Base-by-base conservation (phyloP, 2,797 vertebrate genomes). In the Pteronotus mesoamericanus region DNA sequence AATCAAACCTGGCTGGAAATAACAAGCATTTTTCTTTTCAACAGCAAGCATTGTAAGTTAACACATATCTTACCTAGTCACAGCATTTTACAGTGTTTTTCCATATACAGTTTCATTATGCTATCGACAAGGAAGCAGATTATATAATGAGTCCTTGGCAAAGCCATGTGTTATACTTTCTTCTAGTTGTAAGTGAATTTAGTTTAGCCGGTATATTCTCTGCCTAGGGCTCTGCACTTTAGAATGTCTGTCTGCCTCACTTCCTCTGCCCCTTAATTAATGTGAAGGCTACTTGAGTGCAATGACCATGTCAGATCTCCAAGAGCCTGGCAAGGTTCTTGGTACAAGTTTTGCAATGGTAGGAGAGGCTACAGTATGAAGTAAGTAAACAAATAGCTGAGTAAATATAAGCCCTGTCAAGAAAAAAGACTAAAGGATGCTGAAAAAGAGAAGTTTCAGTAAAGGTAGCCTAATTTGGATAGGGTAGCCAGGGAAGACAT, bases 1-100 rank as follows among this genome's bases (percentile, higher is more conserved):
- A 48, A 95, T 91, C 95, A 93, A 97, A 97, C 90, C 94, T 82
- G 88, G 91, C 92, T 97, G 96, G 96, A 96, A 97, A 97, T 88
- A 86, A 77, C 82, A 97, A 97, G 91, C 59, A 92, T 69, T 51
- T 94, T 82, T 92, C 86, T 96, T 71, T 97, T 94, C 94, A 98
- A 71, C 78, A 69, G 55, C 86, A 97, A 97, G 59, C 29, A n/a
- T 24, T 61, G 8, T n/a, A 93, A 90, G 68, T 80, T 55, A 72
- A 53, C n/a, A 51, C 0, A 0, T 39, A 79, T n/a, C 72, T 93
- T 51, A 88, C 66, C n/a, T 39, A 42, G 51, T 68, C 29, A 44
- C 9, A 89, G 57, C 44, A 42, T 51, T 80, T 74, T 34, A 34
- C 11, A 68, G 34, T 42, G 18, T 57, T 89, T 69, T 32, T 53